Conservation (phyloP, 2,888 invertebrate genomes). For the Spisula solida region DNA sequence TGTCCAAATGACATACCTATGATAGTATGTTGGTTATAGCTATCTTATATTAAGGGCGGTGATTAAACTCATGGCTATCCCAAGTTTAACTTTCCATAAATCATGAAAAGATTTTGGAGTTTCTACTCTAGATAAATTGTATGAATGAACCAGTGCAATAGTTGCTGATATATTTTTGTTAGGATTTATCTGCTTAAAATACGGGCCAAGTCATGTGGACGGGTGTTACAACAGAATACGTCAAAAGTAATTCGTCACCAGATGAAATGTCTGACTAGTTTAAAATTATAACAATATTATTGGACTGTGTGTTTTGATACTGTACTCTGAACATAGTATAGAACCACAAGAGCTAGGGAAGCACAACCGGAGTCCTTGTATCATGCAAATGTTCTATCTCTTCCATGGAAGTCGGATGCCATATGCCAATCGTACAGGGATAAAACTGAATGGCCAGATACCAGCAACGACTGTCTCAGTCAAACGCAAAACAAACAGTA, state of each 20-base stretch:
- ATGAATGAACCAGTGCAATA: neutral
- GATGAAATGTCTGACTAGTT: neutral
- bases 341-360: no score
- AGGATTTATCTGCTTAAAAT: slow-evolving; percentile 13
- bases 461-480: no score
- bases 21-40: neutral
- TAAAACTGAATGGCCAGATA: no score
- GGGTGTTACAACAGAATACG: neutral
- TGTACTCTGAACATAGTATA: no score
- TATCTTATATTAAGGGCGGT: slow-evolving; percentile 15
- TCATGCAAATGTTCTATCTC: no score
- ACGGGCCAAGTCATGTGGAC: neutral
- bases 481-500: no score
- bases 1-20: slow-evolving; percentile 27
- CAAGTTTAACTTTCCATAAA: slow-evolving; percentile 33
- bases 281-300: no score
- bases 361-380: no score
- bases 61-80: slow-evolving; percentile 23
- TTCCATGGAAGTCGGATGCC: no score
- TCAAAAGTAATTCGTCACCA: neutral
- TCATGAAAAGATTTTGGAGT: neutral
- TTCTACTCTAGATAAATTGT: slow-evolving; percentile 14
- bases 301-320: no score
- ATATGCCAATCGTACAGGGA: no score
- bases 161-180: neutral